Evolutionary conservation across 1,140 invertebrate genomes (phyloP).

Genomic region (Drosophila asahinai): DNA sequence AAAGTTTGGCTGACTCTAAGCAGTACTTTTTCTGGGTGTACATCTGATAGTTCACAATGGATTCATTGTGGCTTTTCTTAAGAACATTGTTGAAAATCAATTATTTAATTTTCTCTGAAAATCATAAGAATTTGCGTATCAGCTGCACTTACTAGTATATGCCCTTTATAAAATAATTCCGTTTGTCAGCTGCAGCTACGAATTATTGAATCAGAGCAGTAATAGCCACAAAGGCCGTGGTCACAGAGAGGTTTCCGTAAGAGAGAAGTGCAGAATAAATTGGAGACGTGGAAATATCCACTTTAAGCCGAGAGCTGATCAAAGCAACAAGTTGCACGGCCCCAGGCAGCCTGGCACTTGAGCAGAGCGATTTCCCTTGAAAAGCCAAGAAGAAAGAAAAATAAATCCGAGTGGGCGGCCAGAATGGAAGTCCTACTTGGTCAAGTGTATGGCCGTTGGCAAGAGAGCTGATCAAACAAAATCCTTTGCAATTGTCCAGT

Average conservation of each 20-base stretch:
- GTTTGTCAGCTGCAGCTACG: constrained; percentile 5
- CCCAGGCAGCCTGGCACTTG: constrained; percentile 36
- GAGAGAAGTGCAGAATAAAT: constrained; percentile 35
- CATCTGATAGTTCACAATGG: too few species aligned
- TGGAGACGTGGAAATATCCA: constrained; percentile 9
- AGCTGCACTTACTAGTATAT: not conserved
- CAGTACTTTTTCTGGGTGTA: too few species aligned
- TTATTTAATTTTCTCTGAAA: not conserved
- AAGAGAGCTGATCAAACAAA: constrained; percentile 50
- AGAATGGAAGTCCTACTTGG: constrained; percentile 25
- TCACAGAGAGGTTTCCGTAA: not conserved
- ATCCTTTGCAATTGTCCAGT: constrained; percentile 21
- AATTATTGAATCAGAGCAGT: constrained; percentile 23
- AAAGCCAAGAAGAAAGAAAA: constrained; percentile 18
- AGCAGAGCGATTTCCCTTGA: constrained; percentile 27
- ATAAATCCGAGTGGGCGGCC: constrained; percentile 25
- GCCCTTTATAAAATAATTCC: constrained; percentile 2
- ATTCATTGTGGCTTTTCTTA: not conserved
- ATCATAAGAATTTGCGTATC: not conserved
- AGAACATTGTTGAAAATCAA: not conserved
- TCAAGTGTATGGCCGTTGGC: constrained; percentile 44
- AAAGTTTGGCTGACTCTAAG: too few species aligned
- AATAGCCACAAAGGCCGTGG: constrained; percentile 6
- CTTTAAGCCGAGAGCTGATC: constrained; percentile 31
- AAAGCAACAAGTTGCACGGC: constrained; percentile 46